Evolutionary conservation across 2,797 vertebrate species (phyloP).

Genomic region (Moxostoma hubbsi): DNA sequence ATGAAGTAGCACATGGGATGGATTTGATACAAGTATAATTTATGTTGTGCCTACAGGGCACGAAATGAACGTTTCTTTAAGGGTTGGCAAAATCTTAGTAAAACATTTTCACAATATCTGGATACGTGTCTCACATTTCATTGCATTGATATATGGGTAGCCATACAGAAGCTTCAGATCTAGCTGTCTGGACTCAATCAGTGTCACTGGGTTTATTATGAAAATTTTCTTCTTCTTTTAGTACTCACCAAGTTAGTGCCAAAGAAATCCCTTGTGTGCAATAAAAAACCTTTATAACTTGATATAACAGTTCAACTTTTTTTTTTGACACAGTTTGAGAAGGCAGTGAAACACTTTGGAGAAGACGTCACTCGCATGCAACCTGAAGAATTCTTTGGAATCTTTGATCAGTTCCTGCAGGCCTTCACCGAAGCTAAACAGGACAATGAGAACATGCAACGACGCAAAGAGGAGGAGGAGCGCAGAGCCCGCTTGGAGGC

Average conservation of each 20-base stretch:
- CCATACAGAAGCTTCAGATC: background rate
- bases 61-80: background rate
- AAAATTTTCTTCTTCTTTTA: background rate
- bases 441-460: constrained; percentile 88
- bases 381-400: constrained; percentile 90
- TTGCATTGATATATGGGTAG: background rate
- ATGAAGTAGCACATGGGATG: constrained; percentile 49
- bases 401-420: constrained; percentile 89
- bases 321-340: constrained; percentile 74
- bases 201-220: background rate
- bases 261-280: background rate
- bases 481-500: constrained; percentile 85
- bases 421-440: constrained; percentile 86
- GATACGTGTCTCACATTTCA: background rate
- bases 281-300: background rate
- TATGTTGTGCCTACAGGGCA: constrained; percentile 24
- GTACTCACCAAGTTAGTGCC: background rate
- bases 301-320: background rate
- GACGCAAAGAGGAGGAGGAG: constrained; percentile 89
- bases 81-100: constrained; percentile 18
- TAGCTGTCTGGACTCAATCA: background rate
- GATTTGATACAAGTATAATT: constrained; percentile 43
- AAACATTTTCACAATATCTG: background rate
- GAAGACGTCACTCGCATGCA: constrained; percentile 84
- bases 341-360: constrained; percentile 84